Percentiles rank a stretch among this genome's conserved stretches.
phyloP scores from a whole-genome alignment of 2,113 vertebrate species.

The Tautogolabrus adspersus region DNA sequence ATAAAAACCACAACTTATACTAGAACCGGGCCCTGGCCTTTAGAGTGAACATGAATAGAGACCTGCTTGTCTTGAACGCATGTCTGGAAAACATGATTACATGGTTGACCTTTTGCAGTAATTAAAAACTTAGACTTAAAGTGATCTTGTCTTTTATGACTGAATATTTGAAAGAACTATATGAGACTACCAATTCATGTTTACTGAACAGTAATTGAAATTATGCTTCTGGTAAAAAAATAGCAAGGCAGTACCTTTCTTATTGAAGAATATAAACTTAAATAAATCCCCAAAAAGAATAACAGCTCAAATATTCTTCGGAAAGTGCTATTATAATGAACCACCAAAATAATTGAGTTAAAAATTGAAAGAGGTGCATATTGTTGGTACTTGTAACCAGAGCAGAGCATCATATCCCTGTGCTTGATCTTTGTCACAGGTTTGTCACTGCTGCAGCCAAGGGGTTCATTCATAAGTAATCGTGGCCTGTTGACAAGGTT shows the following conservation, averaged over 20 bases:
- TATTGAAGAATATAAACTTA: no score
- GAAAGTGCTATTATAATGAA: background rate
- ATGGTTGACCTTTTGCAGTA: slow-evolving; percentile 1
- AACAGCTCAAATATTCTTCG: no score
- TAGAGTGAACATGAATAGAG: slow-evolving; percentile 1
- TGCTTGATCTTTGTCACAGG: slow-evolving; percentile 5
- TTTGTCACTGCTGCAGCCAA: slow-evolving; percentile 50
- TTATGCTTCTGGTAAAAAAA: background rate
- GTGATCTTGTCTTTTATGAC: background rate
- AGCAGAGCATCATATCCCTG: slow-evolving; percentile 2
- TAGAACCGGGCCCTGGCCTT: background rate
- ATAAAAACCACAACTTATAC: slow-evolving; percentile 8
- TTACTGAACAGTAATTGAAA: background rate
- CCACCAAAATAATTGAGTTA: no score
- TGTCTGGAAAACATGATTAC: slow-evolving; percentile 21
- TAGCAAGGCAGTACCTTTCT: background rate
- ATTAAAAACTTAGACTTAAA: background rate
- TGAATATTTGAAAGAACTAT: background rate
- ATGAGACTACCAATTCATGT: background rate
- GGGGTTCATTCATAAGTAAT: slow-evolving; percentile 65
- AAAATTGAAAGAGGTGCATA: background rate
- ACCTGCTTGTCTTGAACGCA: background rate
- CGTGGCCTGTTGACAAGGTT: slow-evolving; percentile 46
- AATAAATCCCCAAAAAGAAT: no score
- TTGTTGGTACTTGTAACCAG: slow-evolving; percentile 2